Base-by-base conservation (phyloP, 2,113 vertebrate species). In the Pachycephala philippinensis region DNA sequence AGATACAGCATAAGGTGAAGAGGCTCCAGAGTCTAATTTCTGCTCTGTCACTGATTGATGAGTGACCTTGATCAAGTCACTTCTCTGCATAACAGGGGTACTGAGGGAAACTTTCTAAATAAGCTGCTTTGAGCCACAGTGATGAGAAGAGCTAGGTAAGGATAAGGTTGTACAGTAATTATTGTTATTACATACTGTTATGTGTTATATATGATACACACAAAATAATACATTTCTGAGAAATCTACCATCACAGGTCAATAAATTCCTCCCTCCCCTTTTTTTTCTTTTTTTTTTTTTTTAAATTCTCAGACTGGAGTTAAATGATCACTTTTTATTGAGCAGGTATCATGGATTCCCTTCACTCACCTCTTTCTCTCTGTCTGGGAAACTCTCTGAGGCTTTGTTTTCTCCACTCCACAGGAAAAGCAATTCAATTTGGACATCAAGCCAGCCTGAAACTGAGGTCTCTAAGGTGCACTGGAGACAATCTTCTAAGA, bases 371-470 rank as follows among this genome's bases (percentile, higher is more conserved):
- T 54, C 53, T 76, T 56, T 94, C 64, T 72, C 40, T 63, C 26
- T 80, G 35, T 22, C 49, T 94, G 82, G 13, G 6, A 64, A 83
- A 44, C 14, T 90, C 63, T 96, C 70, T 47, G 22, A 87, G 76
- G 76, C 40, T 95, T 95, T 92, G 18, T 89, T 95, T 97, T 24
- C 44, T 81, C 56, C 21, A 52, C 42, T 81, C 30, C 74, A 50
- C 59, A 86, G 84, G 69, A 89, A 92, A 78, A 12, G 37, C 59
- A 94, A 93, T 90, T 96, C 89, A 96, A 90, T 96, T 94, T 95
- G 79, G 61, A 96, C 87, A 87, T 75, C 85, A 87, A 94, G 71
- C 13, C 61, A 70, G 69, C 40, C 54, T 79, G 90, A 94, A 96
- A 88, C 75, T 35, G 39, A 68, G 57, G 39, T 72, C 87, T 95